A percentile compares a stretch with the other conserved stretches of the same genome.
Evolutionary conservation across 1,140 invertebrate species (phyloP).

Genomic region (Drosophila kohkoa): DNA sequence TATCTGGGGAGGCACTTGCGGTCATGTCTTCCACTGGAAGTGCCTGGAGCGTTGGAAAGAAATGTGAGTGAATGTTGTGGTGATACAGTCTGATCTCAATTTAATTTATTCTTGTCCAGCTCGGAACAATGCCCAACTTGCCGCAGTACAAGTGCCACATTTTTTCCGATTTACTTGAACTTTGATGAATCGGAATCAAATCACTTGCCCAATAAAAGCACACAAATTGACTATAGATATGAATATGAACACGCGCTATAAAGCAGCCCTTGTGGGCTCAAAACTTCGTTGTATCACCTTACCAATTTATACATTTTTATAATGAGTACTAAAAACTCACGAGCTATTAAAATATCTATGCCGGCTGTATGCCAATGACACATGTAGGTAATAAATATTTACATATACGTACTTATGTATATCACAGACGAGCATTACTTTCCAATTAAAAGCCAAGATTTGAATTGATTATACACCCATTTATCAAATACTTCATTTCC

Average conservation of each 20-base stretch:
- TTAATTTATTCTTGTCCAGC: neutral
- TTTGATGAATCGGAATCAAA: constrained; percentile 13
- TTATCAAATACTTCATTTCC: no score
- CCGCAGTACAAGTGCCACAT: constrained; percentile 1
- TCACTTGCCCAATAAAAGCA: neutral
- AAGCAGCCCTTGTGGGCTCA: constrained; percentile 27
- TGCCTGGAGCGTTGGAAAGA: neutral
- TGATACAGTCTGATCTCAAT: neutral
- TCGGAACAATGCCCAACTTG: constrained; percentile 30
- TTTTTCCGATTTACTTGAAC: constrained; percentile 24
- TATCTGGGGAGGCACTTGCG: neutral
- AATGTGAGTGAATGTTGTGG: neutral
- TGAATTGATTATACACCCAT: no score
- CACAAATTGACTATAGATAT: constrained; percentile 28
- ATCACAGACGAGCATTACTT: no score
- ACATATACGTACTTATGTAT: no score
- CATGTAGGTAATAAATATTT: no score
- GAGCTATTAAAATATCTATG: no score
- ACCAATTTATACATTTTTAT: no score
- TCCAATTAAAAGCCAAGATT: no score
- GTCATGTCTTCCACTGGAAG: constrained; percentile 7
- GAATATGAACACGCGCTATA: constrained; percentile 54
- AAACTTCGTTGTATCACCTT: no score
- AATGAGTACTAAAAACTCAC: no score
- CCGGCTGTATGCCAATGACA: no score